Percentiles rank a stretch among this genome's conserved stretches.
These are phyloP conservation scores for Macaca mulatta DNA, from an alignment of 2,113 vertebrate species.

Conservation along the genomic window DNA sequence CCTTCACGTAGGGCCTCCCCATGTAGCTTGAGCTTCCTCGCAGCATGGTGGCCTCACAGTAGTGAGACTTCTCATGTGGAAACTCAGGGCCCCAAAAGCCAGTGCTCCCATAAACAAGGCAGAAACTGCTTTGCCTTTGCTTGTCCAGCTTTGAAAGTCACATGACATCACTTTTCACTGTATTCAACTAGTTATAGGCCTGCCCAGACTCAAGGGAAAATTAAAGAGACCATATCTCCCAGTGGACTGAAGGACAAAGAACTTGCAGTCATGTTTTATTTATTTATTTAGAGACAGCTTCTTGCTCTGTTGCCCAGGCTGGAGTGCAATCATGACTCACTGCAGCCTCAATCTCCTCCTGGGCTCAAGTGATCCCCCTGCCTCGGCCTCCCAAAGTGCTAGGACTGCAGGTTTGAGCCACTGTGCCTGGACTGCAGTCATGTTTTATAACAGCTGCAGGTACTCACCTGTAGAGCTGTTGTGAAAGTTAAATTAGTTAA, in stretches of 20 bases:
- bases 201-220: neutral
- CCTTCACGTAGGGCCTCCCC: fast-evolving
- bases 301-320: no score
- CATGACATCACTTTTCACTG: fast-evolving
- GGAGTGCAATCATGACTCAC: no score
- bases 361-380: no score
- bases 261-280: no score
- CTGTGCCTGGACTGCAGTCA: neutral
- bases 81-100: neutral
- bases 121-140: neutral
- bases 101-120: no score
- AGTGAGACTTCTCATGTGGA: fast-evolving
- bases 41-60: neutral
- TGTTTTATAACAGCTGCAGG: fast-evolving
- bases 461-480: neutral
- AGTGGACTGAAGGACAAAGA: neutral
- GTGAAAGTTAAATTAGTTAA: neutral
- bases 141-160: neutral
- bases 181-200: fast-evolving
- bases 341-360: no score
- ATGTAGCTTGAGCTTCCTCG: fast-evolving
- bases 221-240: fast-evolving
- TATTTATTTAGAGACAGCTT: no score
- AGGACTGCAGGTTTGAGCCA: no score
- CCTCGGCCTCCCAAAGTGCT: no score